phyloP scores from a whole-genome alignment of 2,113 vertebrate genomes.

The Sorex araneus region DNA sequence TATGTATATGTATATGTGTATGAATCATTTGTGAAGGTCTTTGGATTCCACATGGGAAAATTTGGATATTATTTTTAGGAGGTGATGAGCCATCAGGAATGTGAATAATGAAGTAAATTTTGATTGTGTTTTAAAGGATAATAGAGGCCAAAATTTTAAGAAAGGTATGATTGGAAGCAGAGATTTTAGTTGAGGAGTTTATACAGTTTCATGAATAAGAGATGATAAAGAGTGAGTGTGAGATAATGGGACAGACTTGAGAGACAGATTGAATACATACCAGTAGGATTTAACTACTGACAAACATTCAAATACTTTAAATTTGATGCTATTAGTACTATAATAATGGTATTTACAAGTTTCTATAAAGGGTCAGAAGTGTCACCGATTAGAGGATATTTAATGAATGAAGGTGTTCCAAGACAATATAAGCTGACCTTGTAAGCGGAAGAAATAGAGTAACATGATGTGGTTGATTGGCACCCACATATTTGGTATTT shows the following conservation, averaged over 20 bases:
- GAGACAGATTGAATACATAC: neutral
- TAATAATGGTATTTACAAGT: neutral
- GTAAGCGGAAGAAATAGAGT: neutral
- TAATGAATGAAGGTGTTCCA: neutral
- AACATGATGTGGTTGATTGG: neutral
- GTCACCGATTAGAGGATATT: neutral
- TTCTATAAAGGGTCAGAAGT: neutral
- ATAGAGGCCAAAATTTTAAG: neutral
- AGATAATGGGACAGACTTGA: neutral
- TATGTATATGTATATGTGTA: too few relatives aligned
- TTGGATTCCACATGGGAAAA: neutral
- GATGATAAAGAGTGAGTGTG: neutral
- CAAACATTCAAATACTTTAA: slow-evolving; percentile 1
- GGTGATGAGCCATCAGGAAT: neutral
- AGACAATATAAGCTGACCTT: neutral
- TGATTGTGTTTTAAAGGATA: slow-evolving; percentile 20
- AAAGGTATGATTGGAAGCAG: neutral
- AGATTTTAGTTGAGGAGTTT: neutral
- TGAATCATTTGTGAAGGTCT: neutral
- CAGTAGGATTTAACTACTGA: neutral
- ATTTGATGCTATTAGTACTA: neutral
- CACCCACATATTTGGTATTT: neutral
- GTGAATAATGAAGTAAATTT: slow-evolving; percentile 14
- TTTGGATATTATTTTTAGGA: slow-evolving; percentile 29
- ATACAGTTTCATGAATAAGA: neutral